Evolutionary conservation across 1,140 invertebrate genomes (phyloP), one percentile per base, ranked within the genome.

Genomic region (Papilio machaon): DNA sequence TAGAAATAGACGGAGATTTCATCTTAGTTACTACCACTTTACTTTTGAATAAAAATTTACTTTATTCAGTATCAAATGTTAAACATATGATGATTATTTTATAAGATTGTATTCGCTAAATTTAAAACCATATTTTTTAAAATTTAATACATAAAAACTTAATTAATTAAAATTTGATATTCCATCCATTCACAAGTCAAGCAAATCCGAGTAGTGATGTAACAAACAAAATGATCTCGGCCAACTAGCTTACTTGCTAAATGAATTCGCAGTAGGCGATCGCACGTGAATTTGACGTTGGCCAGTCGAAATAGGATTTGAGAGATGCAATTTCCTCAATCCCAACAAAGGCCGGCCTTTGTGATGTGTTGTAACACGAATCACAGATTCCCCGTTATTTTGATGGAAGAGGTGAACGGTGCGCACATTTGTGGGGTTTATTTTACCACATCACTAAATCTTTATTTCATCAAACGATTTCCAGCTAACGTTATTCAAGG

Each of bases 301-400:
- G 79, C 82, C 79, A 73, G 84, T 79, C 82, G 81, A 85, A 91
- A 91, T 88, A 85, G 85, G 87, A 89, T 91, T 91, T 85, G 77
- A 86, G 85, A 86, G 88, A 90, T 90, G 86, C 89, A 91, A 90
- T 91, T 91, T 89, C 88, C 90, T 87, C 81, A 82, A 83, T 84
- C 80, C 86, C 81, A 85, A 87, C 89, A 88, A 89, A 88, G 84
- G 84, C 82, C 58, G 82, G 83, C 82, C 85, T 88, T 90, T 88
- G 87, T 88, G 82, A 87, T 84, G 82, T 85, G 78, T 86, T 85
- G 84, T 88, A 84, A 88, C 85, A 81, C 84, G 85, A 88, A 87
- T 89, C 87, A 88, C 86, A 87, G 86, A 84, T 80, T 67, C 77
- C 81, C 82, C 85, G 90, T 15, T 64, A 60, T 79, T 79, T 64